Evolutionary conservation across 1,140 invertebrate species (phyloP), one percentile per base, ranked within the genome.

Genomic region (Drosophila repleta): DNA sequence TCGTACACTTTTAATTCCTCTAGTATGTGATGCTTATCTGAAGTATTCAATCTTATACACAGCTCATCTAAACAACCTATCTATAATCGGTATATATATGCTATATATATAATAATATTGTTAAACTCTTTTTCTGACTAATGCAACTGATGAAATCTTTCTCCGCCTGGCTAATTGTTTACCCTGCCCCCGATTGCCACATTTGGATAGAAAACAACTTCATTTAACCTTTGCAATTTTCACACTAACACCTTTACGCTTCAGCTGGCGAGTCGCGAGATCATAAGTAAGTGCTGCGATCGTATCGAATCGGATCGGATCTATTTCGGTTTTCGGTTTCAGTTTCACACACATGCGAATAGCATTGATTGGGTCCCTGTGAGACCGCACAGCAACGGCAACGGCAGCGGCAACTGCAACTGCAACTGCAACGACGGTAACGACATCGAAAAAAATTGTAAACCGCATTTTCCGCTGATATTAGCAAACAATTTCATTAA

Each of bases 401-500:
- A 37, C 21, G 2, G 21, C 21, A 4, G 4, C 21, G 2, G 21
- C 21, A 4, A 58, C 57, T 51, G 46, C 57, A 66, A 69, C 49
- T 57, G 58, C 63, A 64, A 57, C 53, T 72, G 11, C 43, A 29
- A 29, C 7, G 26, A 29, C 26, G 26, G 4, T 29, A 29, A 29
- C 26, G 26, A 29, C 26, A 29, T 18, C 10, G 4, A 55, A 82
- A 74, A 48, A 63, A 76, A 90, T 84, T 72, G 83, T 73, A 78
- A 89, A 90, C 88, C 89, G 60, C 89, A 90, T 90, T 90, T 90
- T 90, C 79, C 89, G 82, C 89, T 83, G 76, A 85, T 82, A 88
- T 85, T 89, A 85, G 89, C 89, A 90, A 90, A 90, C 89, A 90
- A 90, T 90, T 90, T 90, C 81, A 90, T 90, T 90, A 90, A 90